Conservation (phyloP, 2,888 invertebrate genomes). For the Ptilodon capucinus region DNA sequence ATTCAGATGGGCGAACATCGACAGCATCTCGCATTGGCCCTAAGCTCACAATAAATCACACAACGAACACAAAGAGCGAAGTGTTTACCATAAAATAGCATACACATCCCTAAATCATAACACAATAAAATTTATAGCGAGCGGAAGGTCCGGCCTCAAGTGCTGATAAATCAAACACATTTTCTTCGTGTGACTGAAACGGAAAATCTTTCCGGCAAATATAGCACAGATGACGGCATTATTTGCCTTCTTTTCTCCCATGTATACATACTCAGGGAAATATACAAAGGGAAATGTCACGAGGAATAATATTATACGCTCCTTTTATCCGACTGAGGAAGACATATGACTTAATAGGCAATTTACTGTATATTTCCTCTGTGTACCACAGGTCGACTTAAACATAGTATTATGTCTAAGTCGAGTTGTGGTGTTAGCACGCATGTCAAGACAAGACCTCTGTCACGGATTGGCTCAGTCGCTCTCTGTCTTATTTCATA, state of each 20-base stretch:
- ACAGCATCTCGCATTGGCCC: conserved; percentile 39
- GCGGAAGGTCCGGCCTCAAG: conserved; percentile 80
- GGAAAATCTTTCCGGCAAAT: conserved; percentile 75
- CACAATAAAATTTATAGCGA: conserved; percentile 81
- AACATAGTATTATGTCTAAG: too few relatives aligned
- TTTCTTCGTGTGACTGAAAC: conserved; percentile 75
- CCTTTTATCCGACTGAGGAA: not conserved
- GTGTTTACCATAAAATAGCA: conserved; percentile 81
- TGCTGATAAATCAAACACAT: conserved; percentile 80
- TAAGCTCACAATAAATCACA: conserved; percentile 64
- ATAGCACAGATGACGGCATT: conserved; percentile 56
- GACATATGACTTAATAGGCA: not conserved
- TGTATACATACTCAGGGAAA: not conserved
- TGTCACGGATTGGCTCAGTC: too few relatives aligned
- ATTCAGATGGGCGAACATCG: conserved; percentile 39
- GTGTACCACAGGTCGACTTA: too few relatives aligned
- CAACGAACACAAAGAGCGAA: conserved; percentile 73
- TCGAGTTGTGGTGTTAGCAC: too few relatives aligned
- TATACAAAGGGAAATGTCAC: not conserved
- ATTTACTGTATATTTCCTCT: too few relatives aligned
- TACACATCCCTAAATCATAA: conserved; percentile 78
- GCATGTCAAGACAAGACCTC: too few relatives aligned
- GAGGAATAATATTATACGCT: not conserved
- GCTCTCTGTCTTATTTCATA: too few relatives aligned
- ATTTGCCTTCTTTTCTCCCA: conserved; percentile 45